Evolutionary conservation across 1,140 invertebrate genomes (phyloP).

Genomic region (Hyles euphorbiae): DNA sequence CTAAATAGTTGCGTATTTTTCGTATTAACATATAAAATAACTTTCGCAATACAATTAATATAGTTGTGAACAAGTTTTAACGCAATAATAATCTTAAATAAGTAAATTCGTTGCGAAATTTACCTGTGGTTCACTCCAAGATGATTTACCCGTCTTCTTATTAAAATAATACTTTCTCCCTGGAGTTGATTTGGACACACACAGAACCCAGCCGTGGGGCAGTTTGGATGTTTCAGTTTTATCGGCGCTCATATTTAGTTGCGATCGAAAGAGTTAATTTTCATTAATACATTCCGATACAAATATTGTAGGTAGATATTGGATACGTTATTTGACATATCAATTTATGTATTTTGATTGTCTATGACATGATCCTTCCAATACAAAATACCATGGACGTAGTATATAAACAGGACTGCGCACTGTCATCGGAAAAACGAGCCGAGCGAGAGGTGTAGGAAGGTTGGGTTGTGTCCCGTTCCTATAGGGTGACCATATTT

Average conservation of each 20-base stretch:
- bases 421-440: too few species aligned
- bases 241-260: conserved; percentile 39
- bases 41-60: background rate
- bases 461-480: too few species aligned
- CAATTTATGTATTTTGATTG: conserved; percentile 19
- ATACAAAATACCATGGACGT: background rate
- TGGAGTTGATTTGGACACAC: conserved; percentile 61
- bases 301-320: background rate
- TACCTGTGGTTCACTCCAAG: conserved; percentile 62
- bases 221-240: conserved; percentile 40
- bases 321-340: conserved; percentile 24
- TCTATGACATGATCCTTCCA: conserved; percentile 5
- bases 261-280: conserved; percentile 16
- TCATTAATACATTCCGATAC: conserved; percentile 23
- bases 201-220: conserved; percentile 59
- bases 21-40: too few species aligned
- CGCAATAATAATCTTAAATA: background rate
- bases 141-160: conserved; percentile 63
- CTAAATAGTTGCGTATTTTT: too few species aligned
- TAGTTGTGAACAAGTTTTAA: conserved; percentile 10
- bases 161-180: conserved; percentile 67
- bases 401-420: too few species aligned
- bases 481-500: too few species aligned
- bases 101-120: conserved; percentile 32
- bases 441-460: too few species aligned